Conservation (phyloP, 2,888 invertebrate genomes). For the Sesia bembeciformis region DNA sequence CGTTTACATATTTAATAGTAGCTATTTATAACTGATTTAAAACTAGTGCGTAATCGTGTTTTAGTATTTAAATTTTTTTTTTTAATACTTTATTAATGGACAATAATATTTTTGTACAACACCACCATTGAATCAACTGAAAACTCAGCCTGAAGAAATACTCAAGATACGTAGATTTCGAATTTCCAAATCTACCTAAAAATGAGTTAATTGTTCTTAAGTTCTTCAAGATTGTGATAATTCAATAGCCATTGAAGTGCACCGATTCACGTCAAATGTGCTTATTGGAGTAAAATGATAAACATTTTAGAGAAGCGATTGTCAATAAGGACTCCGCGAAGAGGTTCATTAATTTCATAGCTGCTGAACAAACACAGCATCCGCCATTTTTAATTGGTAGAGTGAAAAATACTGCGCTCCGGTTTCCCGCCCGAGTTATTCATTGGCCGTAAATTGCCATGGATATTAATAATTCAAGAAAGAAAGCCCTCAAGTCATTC, state of each 20-base stretch:
- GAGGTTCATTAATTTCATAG: constrained; percentile 50
- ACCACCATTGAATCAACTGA: not conserved
- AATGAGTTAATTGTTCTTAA: no score
- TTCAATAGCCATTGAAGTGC: no score
- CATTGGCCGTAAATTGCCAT: constrained; percentile 39
- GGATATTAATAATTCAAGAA: constrained; percentile 18
- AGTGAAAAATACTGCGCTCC: constrained; percentile 61
- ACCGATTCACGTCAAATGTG: no score
- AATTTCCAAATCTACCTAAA: no score
- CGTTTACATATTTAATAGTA: no score
- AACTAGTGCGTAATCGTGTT: no score
- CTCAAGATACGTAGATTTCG: no score
- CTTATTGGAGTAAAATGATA: not conserved
- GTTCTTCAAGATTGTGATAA: no score
- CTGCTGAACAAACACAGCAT: constrained; percentile 39
- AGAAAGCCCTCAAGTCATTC: not conserved
- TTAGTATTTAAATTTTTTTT: not conserved
- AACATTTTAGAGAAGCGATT: not conserved
- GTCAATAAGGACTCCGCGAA: constrained; percentile 18
- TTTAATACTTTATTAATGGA: not conserved
- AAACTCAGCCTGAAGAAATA: no score
- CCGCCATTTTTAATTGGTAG: constrained; percentile 62
- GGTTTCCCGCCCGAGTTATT: constrained; percentile 46
- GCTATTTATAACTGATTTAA: no score
- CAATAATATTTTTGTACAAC: not conserved